A percentile compares a stretch with the other conserved stretches of the same genome.
Conservation (phyloP, 2,888 invertebrate species). For the Pimpla rufipes region DNA sequence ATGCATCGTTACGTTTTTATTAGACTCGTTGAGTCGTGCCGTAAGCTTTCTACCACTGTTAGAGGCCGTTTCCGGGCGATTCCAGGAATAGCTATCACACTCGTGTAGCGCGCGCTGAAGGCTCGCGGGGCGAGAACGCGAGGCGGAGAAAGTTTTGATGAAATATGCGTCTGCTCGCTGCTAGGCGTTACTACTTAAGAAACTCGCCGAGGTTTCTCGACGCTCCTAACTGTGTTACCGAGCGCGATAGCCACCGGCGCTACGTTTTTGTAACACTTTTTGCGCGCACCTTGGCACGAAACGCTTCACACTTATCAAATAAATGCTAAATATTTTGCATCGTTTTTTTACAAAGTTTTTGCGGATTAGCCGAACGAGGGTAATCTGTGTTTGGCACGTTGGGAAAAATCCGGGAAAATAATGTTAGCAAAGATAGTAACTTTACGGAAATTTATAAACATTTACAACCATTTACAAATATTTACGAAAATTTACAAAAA, state of each 20-base stretch:
- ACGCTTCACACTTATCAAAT: too few relatives aligned
- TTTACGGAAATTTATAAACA: too few relatives aligned
- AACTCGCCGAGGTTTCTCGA: neutral
- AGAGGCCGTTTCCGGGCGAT: slow-evolving; percentile 9
- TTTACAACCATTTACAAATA: too few relatives aligned
- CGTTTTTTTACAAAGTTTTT: too few relatives aligned
- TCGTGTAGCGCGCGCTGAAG: neutral
- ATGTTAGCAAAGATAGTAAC: too few relatives aligned
- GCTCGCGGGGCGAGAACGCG: neutral
- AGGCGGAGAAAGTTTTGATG: slow-evolving; percentile 23
- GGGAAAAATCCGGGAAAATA: too few relatives aligned
- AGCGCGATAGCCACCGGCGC: neutral
- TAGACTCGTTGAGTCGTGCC: slow-evolving; percentile 22
- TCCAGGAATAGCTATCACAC: slow-evolving; percentile 12
- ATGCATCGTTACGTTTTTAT: slow-evolving; percentile 39
- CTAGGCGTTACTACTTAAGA: slow-evolving; percentile 24
- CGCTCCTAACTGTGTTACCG: neutral
- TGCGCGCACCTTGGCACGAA: too few relatives aligned
- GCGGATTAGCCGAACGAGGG: too few relatives aligned
- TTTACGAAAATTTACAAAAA: too few relatives aligned
- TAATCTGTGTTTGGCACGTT: too few relatives aligned
- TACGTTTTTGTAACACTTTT: neutral
- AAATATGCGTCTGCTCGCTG: slow-evolving; percentile 15
- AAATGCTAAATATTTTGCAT: too few relatives aligned
- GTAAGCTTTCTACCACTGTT: slow-evolving; percentile 21